Conservation (phyloP, 2,888 invertebrate genomes). For the Furcula furcula region DNA sequence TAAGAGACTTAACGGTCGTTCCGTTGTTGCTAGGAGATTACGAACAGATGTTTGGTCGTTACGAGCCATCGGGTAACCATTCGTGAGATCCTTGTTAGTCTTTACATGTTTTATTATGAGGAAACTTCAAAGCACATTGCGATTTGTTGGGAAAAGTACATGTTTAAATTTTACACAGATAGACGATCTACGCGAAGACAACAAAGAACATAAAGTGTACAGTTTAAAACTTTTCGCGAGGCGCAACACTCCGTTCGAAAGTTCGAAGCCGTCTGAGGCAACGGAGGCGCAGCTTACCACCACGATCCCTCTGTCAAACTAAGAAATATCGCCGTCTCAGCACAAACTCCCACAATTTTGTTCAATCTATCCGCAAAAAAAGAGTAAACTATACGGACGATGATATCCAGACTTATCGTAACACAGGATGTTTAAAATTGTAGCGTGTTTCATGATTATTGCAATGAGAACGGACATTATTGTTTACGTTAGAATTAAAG, state of each 20-base stretch:
- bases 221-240: constrained; percentile 70
- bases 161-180: constrained; percentile 64
- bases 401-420: too few relatives aligned
- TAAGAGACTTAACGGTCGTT: constrained; percentile 63
- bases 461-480: constrained; percentile 3
- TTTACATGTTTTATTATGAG: constrained; percentile 31
- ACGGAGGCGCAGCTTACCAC: constrained; percentile 38
- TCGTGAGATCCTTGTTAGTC: constrained; percentile 28
- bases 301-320: constrained; percentile 65
- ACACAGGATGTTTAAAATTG: constrained; percentile 5
- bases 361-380: constrained; percentile 42
- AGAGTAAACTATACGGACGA: constrained; percentile 34
- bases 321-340: constrained; percentile 66
- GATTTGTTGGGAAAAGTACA: constrained; percentile 52
- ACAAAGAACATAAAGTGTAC: constrained; percentile 74
- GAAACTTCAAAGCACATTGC: constrained; percentile 47
- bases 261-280: constrained; percentile 54
- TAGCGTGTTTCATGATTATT: constrained; percentile 1
- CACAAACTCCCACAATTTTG: constrained; percentile 42
- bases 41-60: constrained; percentile 57
- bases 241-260: constrained; percentile 63
- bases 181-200: constrained; percentile 61
- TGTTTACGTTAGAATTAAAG: constrained; percentile 6
- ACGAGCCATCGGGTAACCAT: constrained; percentile 39
- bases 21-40: constrained; percentile 64